phyloP scores from a whole-genome alignment of 1,140 invertebrate genomes.

The Elymnias hypermnestra region DNA sequence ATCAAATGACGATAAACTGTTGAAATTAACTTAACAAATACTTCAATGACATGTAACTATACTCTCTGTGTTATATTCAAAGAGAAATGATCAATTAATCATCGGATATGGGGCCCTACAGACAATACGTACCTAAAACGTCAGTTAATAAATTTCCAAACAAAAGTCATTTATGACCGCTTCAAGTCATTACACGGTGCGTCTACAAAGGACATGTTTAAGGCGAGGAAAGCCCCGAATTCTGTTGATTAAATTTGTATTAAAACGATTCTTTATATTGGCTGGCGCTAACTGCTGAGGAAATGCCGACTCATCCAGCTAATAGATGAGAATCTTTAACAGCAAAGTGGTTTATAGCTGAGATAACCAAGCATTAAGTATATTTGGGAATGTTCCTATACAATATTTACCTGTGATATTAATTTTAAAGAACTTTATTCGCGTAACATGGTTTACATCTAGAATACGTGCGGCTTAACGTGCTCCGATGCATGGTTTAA shows the following conservation, averaged over 20 bases:
- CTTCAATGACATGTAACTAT: too few species aligned
- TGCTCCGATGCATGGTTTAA: too few species aligned
- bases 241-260: conserved; percentile 73
- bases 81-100: conserved; percentile 46
- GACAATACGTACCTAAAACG: conserved; percentile 52
- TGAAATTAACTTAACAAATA: too few species aligned
- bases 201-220: conserved; percentile 55
- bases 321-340: conserved; percentile 72
- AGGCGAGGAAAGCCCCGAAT: conserved; percentile 53
- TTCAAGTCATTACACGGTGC: conserved; percentile 68
- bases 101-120: conserved; percentile 36
- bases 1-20: too few species aligned
- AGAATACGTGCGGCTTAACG: too few species aligned
- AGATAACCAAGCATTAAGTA: background rate
- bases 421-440: too few species aligned
- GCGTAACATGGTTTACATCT: too few species aligned
- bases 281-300: conserved; percentile 53
- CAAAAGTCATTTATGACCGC: conserved; percentile 60
- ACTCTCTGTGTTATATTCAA: conserved; percentile 12
- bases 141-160: conserved; percentile 65
- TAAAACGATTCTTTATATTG: conserved; percentile 64
- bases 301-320: conserved; percentile 57
- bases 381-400: background rate
- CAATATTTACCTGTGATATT: too few species aligned
- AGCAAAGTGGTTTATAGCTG: conserved; percentile 38